These are phyloP conservation scores for Setophaga petechia DNA, from an alignment of 2,113 vertebrate species.

Conservation along the genomic window DNA sequence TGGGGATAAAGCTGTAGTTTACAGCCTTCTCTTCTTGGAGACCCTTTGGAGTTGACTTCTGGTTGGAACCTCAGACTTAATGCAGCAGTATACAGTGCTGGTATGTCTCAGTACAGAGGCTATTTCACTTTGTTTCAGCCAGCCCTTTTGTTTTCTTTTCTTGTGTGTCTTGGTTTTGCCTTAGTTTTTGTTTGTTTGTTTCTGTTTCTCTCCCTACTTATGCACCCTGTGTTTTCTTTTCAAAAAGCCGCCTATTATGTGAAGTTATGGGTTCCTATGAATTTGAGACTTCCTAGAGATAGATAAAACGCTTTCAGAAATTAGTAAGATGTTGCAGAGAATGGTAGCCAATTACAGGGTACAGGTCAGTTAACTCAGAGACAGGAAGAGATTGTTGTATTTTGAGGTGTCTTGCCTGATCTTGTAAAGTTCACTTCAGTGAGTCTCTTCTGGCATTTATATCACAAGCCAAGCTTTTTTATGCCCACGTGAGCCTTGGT, in stretches of 20 bases:
- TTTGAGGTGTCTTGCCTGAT: neutral
- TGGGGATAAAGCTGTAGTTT: neutral
- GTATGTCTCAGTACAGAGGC: neutral
- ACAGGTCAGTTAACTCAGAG: neutral
- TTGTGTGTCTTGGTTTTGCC: neutral
- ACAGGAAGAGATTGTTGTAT: neutral
- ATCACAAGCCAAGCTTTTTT: neutral
- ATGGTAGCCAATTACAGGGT: neutral
- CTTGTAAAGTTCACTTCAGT: neutral
- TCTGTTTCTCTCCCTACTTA: neutral
- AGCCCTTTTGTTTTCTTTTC: neutral
- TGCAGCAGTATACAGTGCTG: neutral
- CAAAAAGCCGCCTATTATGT: fast-evolving
- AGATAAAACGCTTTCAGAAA: neutral
- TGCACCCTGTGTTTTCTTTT: neutral
- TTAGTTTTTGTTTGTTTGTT: neutral
- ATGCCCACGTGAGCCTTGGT: neutral
- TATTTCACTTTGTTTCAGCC: neutral
- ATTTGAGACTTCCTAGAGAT: neutral
- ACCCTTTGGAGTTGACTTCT: neutral
- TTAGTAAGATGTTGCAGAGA: neutral
- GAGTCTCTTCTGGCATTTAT: neutral
- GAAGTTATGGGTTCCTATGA: neutral
- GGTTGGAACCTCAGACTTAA: neutral
- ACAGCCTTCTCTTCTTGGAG: neutral